Conservation (phyloP, 2,113 vertebrate species). For the Pomatorhinus ruficollis region DNA sequence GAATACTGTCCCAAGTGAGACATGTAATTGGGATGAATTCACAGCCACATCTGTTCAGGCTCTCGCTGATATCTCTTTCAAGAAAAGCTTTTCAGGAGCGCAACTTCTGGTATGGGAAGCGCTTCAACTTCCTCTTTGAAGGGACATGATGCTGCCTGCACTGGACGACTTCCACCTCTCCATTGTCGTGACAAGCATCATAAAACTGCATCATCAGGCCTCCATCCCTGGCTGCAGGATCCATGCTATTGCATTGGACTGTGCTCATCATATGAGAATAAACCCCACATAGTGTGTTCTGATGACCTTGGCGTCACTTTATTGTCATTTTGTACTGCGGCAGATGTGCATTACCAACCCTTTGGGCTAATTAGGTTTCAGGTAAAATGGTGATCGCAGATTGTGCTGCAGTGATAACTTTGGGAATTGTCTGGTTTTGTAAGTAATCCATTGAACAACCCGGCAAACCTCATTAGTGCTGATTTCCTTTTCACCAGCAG, state of each 20-base stretch:
- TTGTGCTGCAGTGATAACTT: neutral
- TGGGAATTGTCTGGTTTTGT: constrained; percentile 33
- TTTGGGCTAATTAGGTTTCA: neutral
- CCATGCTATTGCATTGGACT: neutral
- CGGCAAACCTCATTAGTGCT: neutral
- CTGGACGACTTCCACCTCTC: neutral
- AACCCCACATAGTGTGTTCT: neutral
- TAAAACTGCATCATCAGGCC: neutral
- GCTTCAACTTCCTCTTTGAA: neutral
- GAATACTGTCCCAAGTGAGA: neutral
- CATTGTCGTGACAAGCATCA: neutral
- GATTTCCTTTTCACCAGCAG: constrained; percentile 21
- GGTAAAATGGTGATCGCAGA: neutral
- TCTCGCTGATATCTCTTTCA: neutral
- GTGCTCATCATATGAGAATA: neutral
- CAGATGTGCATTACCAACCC: neutral
- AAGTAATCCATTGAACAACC: neutral
- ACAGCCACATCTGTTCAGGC: neutral
- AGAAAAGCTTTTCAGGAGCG: neutral
- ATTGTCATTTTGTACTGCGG: neutral
- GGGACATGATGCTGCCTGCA: neutral
- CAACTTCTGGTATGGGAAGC: neutral
- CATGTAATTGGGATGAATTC: neutral
- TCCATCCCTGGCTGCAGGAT: neutral
- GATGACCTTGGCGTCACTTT: neutral